Percentiles rank a stretch among this genome's conserved stretches.
These are phyloP conservation scores for Hartigia nigra DNA, from an alignment of 2,888 invertebrate genomes.

Conservation along the genomic window DNA sequence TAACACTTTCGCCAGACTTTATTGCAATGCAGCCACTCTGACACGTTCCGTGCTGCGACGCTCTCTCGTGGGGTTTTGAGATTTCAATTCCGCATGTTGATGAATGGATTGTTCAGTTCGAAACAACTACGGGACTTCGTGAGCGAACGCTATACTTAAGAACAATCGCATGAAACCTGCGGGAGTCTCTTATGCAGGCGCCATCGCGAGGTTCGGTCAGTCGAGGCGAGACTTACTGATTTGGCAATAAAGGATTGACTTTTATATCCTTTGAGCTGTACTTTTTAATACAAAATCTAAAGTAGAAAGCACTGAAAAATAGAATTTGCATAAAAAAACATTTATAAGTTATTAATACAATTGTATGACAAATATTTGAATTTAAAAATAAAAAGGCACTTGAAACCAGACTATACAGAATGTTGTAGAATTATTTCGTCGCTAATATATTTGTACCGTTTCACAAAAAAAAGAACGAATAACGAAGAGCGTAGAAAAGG, in stretches of 20 bases:
- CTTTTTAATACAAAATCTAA: too few relatives aligned
- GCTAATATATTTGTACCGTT: neutral
- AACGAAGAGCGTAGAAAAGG: neutral
- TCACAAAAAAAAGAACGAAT: neutral
- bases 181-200: too few relatives aligned
- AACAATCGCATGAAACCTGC: neutral
- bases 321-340: neutral
- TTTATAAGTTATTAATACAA: slow-evolving; percentile 14
- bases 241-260: too few relatives aligned
- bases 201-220: too few relatives aligned
- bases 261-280: too few relatives aligned
- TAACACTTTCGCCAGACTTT: too few relatives aligned
- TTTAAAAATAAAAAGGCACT: neutral
- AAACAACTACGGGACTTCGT: neutral
- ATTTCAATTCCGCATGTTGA: too few relatives aligned
- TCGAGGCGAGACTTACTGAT: too few relatives aligned
- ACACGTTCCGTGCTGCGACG: too few relatives aligned
- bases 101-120: neutral
- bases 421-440: neutral
- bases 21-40: too few relatives aligned
- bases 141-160: neutral
- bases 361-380: neutral
- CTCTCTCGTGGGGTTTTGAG: too few relatives aligned
- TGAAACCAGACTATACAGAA: neutral
- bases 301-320: neutral